Conservation (phyloP, 2,113 vertebrate genomes). For the Lophius piscatorius region DNA sequence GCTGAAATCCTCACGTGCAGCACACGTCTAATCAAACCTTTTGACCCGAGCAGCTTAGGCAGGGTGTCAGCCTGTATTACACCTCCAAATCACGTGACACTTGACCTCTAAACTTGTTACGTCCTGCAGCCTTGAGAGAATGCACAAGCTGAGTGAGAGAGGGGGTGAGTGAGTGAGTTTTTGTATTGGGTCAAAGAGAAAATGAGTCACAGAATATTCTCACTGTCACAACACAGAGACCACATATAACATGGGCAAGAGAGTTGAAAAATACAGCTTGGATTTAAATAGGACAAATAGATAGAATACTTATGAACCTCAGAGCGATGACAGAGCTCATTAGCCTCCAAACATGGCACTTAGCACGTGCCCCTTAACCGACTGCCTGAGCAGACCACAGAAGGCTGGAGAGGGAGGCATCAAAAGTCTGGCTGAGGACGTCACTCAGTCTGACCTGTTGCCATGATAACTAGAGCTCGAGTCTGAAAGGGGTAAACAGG, state of each 20-base stretch:
- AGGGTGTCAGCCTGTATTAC: conserved; percentile 46
- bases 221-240: neutral
- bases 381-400: neutral
- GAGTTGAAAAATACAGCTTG: conserved; percentile 4
- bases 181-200: neutral
- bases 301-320: neutral
- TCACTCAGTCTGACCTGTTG: too few relatives aligned
- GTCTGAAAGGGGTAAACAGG: too few relatives aligned
- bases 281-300: neutral
- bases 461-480: too few relatives aligned
- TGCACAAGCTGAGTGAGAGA: too few relatives aligned
- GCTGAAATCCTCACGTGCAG: conserved; percentile 62
- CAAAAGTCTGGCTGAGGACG: too few relatives aligned
- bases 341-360: conserved; percentile 6
- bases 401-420: too few relatives aligned
- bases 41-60: conserved; percentile 62
- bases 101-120: conserved; percentile 44
- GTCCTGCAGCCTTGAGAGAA: conserved; percentile 1
- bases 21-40: conserved; percentile 49
- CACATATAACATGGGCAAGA: neutral
- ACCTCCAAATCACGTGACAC: conserved; percentile 56
- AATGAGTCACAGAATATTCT: neutral
- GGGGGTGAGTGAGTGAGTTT: neutral
- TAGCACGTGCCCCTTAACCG: conserved; percentile 26
- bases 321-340: conserved; percentile 13